Evolutionary conservation across 37 sponge, comb jelly and placozoan species (phyloP).

Genomic region (Agelas oroides): DNA sequence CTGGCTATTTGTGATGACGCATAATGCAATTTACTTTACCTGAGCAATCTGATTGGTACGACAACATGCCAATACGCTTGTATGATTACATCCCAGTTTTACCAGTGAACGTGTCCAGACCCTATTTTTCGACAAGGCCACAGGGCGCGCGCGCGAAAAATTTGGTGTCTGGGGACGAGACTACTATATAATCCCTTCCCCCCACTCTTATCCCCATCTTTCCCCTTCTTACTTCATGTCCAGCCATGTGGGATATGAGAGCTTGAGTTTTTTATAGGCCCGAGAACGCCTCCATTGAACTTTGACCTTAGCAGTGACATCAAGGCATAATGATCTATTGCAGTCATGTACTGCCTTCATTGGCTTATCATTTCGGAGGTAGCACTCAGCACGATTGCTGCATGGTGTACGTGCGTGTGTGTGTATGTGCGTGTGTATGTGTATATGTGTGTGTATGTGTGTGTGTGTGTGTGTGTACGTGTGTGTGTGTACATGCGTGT

Average conservation of each 20-base stretch:
- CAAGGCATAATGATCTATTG: slow-evolving; percentile 53
- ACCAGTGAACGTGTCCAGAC: too few species aligned
- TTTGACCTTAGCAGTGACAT: slow-evolving; percentile 17
- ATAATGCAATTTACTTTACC: too few species aligned
- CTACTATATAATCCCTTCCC: too few species aligned
- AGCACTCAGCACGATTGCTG: slow-evolving; percentile 63
- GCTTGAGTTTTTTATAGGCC: slow-evolving; percentile 35
- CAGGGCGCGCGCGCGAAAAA: too few species aligned
- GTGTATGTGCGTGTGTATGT: slow-evolving; percentile 36
- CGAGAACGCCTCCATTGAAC: slow-evolving; percentile 53
- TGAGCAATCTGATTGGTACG: too few species aligned
- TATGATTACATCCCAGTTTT: too few species aligned
- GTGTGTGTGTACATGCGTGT: slow-evolving; percentile 12
- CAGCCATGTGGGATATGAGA: slow-evolving; percentile 49
- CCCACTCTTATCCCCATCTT: too few species aligned
- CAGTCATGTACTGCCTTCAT: slow-evolving; percentile 51
- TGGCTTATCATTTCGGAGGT: slow-evolving; percentile 14
- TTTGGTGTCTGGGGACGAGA: too few species aligned
- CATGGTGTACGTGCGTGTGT: background rate
- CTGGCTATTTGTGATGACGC: too few species aligned
- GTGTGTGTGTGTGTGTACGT: slow-evolving; percentile 13
- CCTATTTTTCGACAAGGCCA: too few species aligned
- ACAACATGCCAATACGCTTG: too few species aligned
- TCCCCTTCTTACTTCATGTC: slow-evolving; percentile 49
- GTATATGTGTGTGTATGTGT: slow-evolving; percentile 30